Base-by-base conservation (phyloP, 2,797 vertebrate species). In the Sebastiscus tertius region DNA sequence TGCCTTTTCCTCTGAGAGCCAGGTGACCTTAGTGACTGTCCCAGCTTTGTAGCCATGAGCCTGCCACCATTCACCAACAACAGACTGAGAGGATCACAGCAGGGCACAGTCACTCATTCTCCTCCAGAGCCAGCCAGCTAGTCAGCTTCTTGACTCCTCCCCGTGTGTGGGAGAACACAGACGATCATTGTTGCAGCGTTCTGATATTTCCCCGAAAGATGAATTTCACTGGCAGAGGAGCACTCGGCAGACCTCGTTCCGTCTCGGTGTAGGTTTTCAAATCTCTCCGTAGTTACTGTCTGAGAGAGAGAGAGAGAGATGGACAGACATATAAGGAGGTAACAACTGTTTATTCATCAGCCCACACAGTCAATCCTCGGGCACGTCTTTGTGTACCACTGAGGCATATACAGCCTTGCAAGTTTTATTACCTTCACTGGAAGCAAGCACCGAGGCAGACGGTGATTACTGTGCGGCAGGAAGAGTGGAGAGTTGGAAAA, bases 321-420 rank as follows among this genome's bases (percentile, higher is more conserved):
- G 71, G 88, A 84, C 76, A 79, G 82, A 83, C 80, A 39, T 82
- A 33, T 77, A 75, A 79, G 77, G 54, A 89, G 83, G 84, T 83
- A 91, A 88, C 83, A 85, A 88, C 84, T 82, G 90, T 87, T 89
- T 90, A 87, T 91, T 92, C 72, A 82, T 92, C 87, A 71, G 83
- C 93, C 90, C 87, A 92, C 92, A 72, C 80, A 90, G 84, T 90
- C 88, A 63, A 77, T 91, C 85, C 77, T 88, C 70, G 66, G 84
- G 85, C 84, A 79, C 29, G 61, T 88, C 82, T 89, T 86, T 83
- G 75, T 82, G 77, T 72, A 81, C 84, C 90, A 49, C 80, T 9
- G 79, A 91, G 81, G 79, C 80, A 75, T 26, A 80, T n/a, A 72
- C 78, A 81, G 79, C 80, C 86, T 86, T 84, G 77, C 79, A 69